Evolutionary conservation across 2,113 vertebrate genomes (phyloP), one percentile per base, ranked within the genome.

Genomic region (Neofelis nebulosa): DNA sequence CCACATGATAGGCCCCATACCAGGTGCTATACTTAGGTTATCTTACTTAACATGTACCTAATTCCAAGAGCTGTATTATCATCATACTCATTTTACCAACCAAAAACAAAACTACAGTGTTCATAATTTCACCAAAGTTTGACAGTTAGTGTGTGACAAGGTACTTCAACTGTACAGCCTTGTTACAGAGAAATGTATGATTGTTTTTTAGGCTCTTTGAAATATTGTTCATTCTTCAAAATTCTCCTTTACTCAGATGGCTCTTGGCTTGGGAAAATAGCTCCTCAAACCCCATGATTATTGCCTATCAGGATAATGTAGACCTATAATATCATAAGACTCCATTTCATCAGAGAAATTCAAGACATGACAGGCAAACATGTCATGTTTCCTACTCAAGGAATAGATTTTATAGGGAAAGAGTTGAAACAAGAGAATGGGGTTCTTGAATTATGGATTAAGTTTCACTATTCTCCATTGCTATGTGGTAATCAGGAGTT

Each of bases 361-460:
- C 9, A 91, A 95, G 74, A 91, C 29, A 76, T 41, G 12, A 81
- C 55, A 81, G n/a, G 66, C 29, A 93, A 86, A 81, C 5, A 89
- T 80, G 57, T 45, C 66, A 45, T 68, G 38, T 76, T 93, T 96
- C 73, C 57, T 71, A 82, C 66, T 36, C 23, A 90, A 48, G n/a
- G 33, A 87, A 90, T 82, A 87, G 33, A 69, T 92, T 83, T 93
- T 89, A 4, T 74, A 93, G 81, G 61, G n/a, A 87, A 93, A 93
- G 68, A 87, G 74, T 86, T 94, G 92, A 96, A 96, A 88, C 66
- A 41, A 55, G 78, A 91, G 73, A 89, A 65, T 29, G 41, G 78
- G 55, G 18, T 65, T 91, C 74, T 89, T 96, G 65, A 92, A 85
- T 92, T 91, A 89, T 92, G n/a, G 94, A 63, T 81, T 73, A 65